Evolutionary conservation across 35 echinoderm and acorn worm species (phyloP), one percentile per base, ranked within the genome.

Genomic region (Stichopus chloronotus): DNA sequence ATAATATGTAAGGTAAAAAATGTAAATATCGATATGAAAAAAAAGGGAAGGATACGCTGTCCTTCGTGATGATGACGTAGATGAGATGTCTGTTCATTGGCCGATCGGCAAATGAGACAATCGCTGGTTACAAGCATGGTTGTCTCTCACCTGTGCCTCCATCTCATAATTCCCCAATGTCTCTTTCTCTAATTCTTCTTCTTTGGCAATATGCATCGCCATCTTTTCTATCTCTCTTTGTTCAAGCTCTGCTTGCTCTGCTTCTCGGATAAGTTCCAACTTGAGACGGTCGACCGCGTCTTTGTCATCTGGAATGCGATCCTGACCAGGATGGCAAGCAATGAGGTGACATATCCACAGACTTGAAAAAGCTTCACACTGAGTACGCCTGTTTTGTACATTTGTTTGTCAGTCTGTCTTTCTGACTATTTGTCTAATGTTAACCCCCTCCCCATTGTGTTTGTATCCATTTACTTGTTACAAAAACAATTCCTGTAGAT

Each of bases 71-170:
- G 30, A 43, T 43, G 3, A 43, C 30, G 30, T 43, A 3, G 30
- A 43, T 43, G 30, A 43, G 30, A 43, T 43, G 30, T 43, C 30
- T 43, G 30, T 43, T 43, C 30, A 43, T 43, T 43, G 30, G 30
- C 30, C 3, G 30, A 43, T 43, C 30, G 30, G 30, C 3, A 1
- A 43, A 43, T 43, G 30, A 43, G 30, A 43, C 30, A 43, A 3
- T 43, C 30, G 30, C 30, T 43, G 30, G 30, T 43, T 0, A 43
- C 30, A 43, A 43, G 30, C 30, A 43, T 43, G 30, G 61, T 19
- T 65, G 61, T 19, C 80, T 83, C 80, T 83, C 80, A 83, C 80
- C 80, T 83, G 10, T 57, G 80, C 80, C 55, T 83, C 80, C 3
- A 8, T 55, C 55, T 83, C 80, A 53, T 6, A 24, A 83, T 83